Base-by-base conservation (phyloP, 2,888 invertebrate species). In the Drosophila maculinotata region DNA sequence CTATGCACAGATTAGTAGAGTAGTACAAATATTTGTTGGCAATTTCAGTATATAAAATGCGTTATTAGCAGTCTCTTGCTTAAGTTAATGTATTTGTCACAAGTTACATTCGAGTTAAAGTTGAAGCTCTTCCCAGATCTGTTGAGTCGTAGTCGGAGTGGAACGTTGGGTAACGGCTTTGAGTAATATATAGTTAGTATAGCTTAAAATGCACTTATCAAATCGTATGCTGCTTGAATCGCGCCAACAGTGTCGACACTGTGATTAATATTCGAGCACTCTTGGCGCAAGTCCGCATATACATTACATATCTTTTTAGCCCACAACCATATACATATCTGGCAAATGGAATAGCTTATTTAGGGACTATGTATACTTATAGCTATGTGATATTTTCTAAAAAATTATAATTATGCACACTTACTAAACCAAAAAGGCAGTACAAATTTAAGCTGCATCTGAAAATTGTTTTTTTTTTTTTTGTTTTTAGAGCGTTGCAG, bases 51-150 rank as follows among this genome's bases (percentile, higher is more conserved):
- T 79, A 82, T 85, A 73, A 79, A 82, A 84, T 87, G 82, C 87
- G 53, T 72, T 47, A 35, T 56, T 63, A 62, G 83, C 83, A 87
- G 87, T 87, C 83, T 79, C 64, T 69, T 54, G 59, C 69, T 78
- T 85, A 85, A 63, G 36, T 65, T 51, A 58, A 69, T 67, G 85
- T 83, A 83, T 83, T 83, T 83, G 83, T 87, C 83, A 79, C 68
- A 68, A 70, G 85, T 85, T 87, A 58, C 86, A 72, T 85, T 79
- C 72, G 77, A 87, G 82, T 81, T 69, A 52, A 36, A 44, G 53
- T 54, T 35, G 33, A 20, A 17, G 35, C 20, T 26, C 23, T 25
- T 9, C 33, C 3, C 33, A 42, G 25, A 47, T 53, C 14, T 26
- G 53, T 53, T 49, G 17, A 44, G 25, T 48, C 39, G 26, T 47